Base-by-base conservation (phyloP, 2,888 invertebrate genomes). In the Lochmaea crataegi region DNA sequence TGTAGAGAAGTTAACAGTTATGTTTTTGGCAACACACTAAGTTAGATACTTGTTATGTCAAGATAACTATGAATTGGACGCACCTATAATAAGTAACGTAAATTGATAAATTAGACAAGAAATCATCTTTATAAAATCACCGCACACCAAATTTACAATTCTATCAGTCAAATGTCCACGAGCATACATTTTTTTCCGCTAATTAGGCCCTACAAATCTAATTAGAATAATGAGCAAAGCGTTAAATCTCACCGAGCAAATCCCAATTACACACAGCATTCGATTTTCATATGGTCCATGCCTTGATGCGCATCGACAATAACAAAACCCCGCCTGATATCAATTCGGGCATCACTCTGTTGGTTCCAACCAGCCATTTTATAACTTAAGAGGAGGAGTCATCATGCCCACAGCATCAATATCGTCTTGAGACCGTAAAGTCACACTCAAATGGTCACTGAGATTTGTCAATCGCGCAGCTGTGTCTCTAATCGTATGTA, bases 381-480 rank as follows among this genome's bases (percentile, higher is more conserved):
- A 75, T 74, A 73, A 71, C 41, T 11, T 11, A 12, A 18, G 53
- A 74, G 77, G 72, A 71, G 73, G 58, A 66, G 56, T 22, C 14
- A 22, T 69, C 71, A 16, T 53, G 68, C 74, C 74, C 74, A 66
- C 74, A 16, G 75, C 76, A 77, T 79, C 76, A 78, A 77, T 76
- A 71, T 78, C 76, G 78, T 80, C 78, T 78, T 78, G 80, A 77
- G 78, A 80, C 79, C 81, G 78, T 82, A 81, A 82, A 81, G 79
- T 83, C 83, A 81, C 82, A 82, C 79, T 82, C 83, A 83, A 84
- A 83, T 83, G 83, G 82, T 82, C 81, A 80, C 82, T 76, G 81
- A 82, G 81, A 83, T 83, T 83, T 75, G 75, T 73, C 82, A 81
- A 79, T 80, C 79, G 78, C 72, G 72, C 75, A 69, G 76, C 76